These are phyloP conservation scores for Lepidurus apus DNA, from an alignment of 1,140 invertebrate species.

Conservation along the genomic window DNA sequence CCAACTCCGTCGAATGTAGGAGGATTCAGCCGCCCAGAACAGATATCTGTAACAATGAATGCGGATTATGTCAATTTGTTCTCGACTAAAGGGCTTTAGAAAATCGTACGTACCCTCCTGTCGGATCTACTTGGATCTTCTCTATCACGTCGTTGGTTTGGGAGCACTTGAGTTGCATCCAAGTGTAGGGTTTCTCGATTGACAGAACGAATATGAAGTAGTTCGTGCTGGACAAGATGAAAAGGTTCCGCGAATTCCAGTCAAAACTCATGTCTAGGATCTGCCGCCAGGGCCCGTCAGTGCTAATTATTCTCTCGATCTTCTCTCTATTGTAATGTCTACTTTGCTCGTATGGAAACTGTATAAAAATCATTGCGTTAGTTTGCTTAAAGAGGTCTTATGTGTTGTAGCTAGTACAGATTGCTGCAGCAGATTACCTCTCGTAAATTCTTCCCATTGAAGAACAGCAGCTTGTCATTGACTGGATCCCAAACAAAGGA, in stretches of 20 bases:
- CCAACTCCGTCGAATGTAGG: neutral
- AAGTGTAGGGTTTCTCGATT: neutral
- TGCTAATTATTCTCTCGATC: neutral
- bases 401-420: neutral
- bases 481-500: slow-evolving; percentile 1
- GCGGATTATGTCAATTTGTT: neutral
- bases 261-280: neutral
- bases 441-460: neutral
- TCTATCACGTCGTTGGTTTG: neutral
- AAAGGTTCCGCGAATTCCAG: neutral
- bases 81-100: neutral
- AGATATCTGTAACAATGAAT: neutral
- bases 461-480: neutral
- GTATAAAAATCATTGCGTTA: neutral
- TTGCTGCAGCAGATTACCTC: neutral
- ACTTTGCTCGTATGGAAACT: neutral
- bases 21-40: neutral
- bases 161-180: neutral
- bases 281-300: neutral
- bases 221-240: neutral
- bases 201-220: neutral
- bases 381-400: neutral
- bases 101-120: neutral
- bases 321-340: neutral
- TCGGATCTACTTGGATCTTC: neutral